These are phyloP conservation scores for Prorops nasuta DNA, from an alignment of 1,140 invertebrate genomes.

Conservation along the genomic window DNA sequence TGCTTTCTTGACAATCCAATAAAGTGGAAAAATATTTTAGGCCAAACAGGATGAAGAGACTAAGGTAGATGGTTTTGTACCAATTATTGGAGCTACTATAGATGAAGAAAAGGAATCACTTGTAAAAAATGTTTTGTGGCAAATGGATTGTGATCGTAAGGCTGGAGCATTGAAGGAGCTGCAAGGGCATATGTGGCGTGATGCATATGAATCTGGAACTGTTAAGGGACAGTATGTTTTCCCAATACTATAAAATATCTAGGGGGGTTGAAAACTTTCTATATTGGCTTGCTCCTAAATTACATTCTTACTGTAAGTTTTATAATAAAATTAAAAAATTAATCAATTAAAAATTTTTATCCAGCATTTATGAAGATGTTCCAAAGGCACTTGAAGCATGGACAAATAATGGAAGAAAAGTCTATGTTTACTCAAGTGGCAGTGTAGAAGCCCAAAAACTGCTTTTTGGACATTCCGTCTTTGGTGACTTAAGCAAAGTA, in stretches of 20 bases:
- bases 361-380: conserved; percentile 85
- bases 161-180: conserved; percentile 78
- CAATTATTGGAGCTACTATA: conserved; percentile 56
- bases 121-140: conserved; percentile 70
- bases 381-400: conserved; percentile 70
- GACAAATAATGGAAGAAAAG: conserved; percentile 63
- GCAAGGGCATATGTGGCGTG: conserved; percentile 85
- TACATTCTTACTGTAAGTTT: conserved; percentile 11
- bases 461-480: conserved; percentile 73
- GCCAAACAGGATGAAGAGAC: conserved; percentile 60
- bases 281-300: conserved; percentile 31
- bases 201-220: conserved; percentile 74
- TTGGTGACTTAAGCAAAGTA: conserved; percentile 74
- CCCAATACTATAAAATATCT: neutral
- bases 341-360: conserved; percentile 14
- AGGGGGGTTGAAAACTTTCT: conserved; percentile 22
- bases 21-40: too few species aligned
- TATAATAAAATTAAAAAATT: conserved; percentile 3
- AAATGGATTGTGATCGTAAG: conserved; percentile 81
- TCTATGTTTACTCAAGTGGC: conserved; percentile 91
- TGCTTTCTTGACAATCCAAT: too few species aligned
- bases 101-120: conserved; percentile 62
- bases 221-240: conserved; percentile 85
- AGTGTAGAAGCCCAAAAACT: conserved; percentile 89
- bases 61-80: conserved; percentile 58